Conservation (phyloP, 2,113 vertebrate genomes). For the Malurus cyaneus region DNA sequence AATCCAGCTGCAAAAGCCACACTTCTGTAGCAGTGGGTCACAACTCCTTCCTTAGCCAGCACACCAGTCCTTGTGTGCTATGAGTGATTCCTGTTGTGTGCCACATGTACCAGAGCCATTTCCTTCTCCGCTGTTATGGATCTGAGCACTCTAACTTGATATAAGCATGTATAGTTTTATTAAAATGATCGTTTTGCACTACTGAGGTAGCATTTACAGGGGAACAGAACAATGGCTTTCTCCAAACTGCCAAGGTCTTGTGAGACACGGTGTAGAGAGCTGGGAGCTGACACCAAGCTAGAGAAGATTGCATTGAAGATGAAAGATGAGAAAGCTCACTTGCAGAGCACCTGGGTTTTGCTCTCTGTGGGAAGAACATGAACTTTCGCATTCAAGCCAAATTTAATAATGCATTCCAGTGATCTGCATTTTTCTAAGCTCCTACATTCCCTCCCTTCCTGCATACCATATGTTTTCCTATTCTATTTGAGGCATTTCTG, state of each 20-base stretch:
- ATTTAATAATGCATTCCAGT: neutral
- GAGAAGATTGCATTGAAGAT: neutral
- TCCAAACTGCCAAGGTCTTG: neutral
- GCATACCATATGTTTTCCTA: neutral
- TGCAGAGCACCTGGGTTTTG: neutral
- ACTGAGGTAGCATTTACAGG: neutral
- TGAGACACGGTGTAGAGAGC: neutral
- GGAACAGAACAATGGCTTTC: neutral
- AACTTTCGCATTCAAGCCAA: neutral
- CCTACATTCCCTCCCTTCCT: neutral
- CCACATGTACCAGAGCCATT: neutral
- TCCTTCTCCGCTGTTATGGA: neutral
- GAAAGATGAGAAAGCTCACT: neutral
- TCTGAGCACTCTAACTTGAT: neutral
- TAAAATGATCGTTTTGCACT: neutral
- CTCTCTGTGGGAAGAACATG: neutral
- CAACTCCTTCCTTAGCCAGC: neutral
- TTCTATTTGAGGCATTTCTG: neutral
- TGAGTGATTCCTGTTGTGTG: neutral
- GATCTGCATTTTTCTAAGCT: neutral
- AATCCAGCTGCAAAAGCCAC: neutral
- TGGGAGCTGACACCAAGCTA: neutral
- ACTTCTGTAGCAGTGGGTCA: neutral
- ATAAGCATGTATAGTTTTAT: neutral
- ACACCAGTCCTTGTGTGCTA: neutral